phyloP scores from a whole-genome alignment of 2,113 vertebrate species.

The Gopherus flavomarginatus region DNA sequence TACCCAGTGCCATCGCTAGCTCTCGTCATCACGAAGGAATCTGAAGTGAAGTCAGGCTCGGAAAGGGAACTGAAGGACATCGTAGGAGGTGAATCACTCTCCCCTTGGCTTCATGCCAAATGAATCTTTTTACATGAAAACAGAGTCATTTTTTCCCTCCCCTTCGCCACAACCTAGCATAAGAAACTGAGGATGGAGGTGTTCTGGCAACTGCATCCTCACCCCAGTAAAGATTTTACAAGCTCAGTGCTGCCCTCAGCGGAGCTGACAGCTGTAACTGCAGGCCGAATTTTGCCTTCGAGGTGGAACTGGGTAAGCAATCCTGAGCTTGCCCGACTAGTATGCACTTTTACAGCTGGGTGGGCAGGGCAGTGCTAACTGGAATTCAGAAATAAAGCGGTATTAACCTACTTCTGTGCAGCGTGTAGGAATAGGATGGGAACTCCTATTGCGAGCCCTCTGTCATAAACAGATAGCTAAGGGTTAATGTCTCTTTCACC shows the following conservation, averaged over 20 bases:
- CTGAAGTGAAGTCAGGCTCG: not conserved
- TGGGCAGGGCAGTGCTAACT: accelerated
- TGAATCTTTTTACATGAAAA: not conserved
- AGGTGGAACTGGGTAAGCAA: accelerated
- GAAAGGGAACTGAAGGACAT: not conserved
- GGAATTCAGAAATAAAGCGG: not conserved
- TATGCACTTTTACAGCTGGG: accelerated
- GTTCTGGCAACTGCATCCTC: accelerated
- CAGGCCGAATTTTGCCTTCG: accelerated
- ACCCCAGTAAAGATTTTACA: accelerated
- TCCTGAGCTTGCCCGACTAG: accelerated
- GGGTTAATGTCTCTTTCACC: too few species aligned
- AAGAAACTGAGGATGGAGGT: not conserved
- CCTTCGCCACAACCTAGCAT: not conserved
- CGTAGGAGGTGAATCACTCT: accelerated
- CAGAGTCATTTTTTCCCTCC: accelerated
- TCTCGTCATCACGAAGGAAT: not conserved
- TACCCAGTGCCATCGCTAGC: not conserved
- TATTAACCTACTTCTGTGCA: not conserved
- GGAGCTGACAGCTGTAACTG: not conserved
- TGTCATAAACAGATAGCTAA: too few species aligned
- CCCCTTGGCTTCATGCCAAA: not conserved
- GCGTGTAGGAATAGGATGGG: not conserved
- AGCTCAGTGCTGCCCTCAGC: constrained; percentile 42
- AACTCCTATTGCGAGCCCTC: not conserved